A percentile compares a stretch with the other conserved stretches of the same genome.
Evolutionary conservation across 2,888 invertebrate genomes (phyloP).

Genomic region (Cordilura impudica): DNA sequence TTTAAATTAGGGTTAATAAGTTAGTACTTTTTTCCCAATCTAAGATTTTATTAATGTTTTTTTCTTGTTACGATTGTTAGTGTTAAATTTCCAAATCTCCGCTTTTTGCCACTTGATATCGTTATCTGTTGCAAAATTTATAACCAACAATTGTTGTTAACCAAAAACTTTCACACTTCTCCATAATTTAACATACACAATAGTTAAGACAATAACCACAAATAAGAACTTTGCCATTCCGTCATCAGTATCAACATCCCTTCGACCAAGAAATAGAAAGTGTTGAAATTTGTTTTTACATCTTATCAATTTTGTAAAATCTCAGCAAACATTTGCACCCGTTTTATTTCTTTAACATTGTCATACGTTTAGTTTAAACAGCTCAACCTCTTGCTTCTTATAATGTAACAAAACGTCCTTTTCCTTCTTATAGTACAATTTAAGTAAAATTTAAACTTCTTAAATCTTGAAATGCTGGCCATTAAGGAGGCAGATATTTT

Average conservation of each 20-base stretch:
- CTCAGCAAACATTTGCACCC: constrained; percentile 59
- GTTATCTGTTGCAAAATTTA: constrained; percentile 58
- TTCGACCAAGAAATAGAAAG: constrained; percentile 41
- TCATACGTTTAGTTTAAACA: constrained; percentile 49
- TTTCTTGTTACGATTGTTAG: constrained; percentile 7
- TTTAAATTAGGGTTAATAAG: constrained; percentile 56
- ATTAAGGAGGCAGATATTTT: too few species aligned
- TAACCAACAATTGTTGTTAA: constrained; percentile 51
- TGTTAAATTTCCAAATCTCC: constrained; percentile 32
- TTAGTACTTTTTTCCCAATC: not conserved
- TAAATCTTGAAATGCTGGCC: constrained; percentile 35
- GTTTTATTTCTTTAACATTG: constrained; percentile 49
- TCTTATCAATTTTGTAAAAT: constrained; percentile 55
- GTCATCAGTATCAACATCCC: constrained; percentile 24
- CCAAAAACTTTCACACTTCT: constrained; percentile 47
- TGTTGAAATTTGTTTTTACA: constrained; percentile 57
- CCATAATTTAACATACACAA: constrained; percentile 56
- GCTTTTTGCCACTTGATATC: constrained; percentile 2
- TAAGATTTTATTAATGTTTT: constrained; percentile 31
- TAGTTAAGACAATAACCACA: constrained; percentile 21
- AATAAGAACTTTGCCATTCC: constrained; percentile 7
- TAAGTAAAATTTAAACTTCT: constrained; percentile 42
- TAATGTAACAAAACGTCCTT: constrained; percentile 12
- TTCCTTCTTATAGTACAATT: constrained; percentile 23
- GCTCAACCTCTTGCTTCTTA: constrained; percentile 10